Evolutionary conservation across 1,140 invertebrate genomes (phyloP), one percentile per base, ranked within the genome.

Genomic region (Diachasma alloeum): DNA sequence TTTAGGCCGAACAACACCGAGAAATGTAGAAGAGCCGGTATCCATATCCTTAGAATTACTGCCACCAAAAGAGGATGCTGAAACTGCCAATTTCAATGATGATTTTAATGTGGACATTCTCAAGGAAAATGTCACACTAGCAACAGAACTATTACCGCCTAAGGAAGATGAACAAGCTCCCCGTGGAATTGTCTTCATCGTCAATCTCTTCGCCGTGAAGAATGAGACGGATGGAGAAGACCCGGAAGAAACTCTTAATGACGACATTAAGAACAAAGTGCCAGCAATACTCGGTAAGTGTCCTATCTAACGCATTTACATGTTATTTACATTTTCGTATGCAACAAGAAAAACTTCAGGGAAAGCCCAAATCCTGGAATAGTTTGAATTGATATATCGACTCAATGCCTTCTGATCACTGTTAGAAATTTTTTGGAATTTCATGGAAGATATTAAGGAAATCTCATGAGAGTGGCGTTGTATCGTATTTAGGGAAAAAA

Each of bases 121-220:
- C 10, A 59, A 59, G 8, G 53, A 66, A 31, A 66, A 31, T 36
- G 9, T 72, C 15, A 87, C 86, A 3, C 79, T 87, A 22, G 71
- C 87, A n/a, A 88, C 86, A 0, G 87, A 89, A 0, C 71, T 88
- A 59, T n/a, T 53, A 46, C 87, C 84, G 1, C 78, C 85, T 53
- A 17, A 15, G 71, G 70, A 74, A 37, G 46, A 46, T 19, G 24
- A 26, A 6, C n/a, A 19, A 11, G 39, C 4, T 15, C 36, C n/a
- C 4, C 63, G 26, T 71, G 81, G 79, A 8, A 76, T 84, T 5
- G 36, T 89, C 0, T 90, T 85, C 73, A 24, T 90, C 4, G 83
- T 90, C 24, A 90, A 89, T 78, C 59, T 90, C 15, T 89, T 79
- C 36, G 88, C 84, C 0, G 75, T 90, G 13, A 87, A 84, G 75